Conservation (phyloP, 2,888 invertebrate species). For the Hoplodrina blanda region DNA sequence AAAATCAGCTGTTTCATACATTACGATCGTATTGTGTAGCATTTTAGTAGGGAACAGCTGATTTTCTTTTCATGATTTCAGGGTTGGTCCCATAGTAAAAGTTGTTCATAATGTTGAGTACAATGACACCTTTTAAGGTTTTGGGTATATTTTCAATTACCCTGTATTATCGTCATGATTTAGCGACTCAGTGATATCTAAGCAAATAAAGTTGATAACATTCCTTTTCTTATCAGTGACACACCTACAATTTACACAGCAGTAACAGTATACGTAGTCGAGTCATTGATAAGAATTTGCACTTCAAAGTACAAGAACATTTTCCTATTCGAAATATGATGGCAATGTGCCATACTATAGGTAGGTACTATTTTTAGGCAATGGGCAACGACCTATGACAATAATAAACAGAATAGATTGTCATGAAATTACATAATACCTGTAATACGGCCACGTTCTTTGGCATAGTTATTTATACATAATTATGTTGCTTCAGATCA, state of each 20-base stretch:
- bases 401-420: constrained; percentile 21
- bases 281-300: constrained; percentile 26
- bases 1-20: no score
- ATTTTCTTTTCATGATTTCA: no score
- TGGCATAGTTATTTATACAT: neutral
- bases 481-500: neutral
- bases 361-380: constrained; percentile 2
- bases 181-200: constrained; percentile 19
- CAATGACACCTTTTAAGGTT: no score
- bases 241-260: constrained; percentile 44
- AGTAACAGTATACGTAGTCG: constrained; percentile 13
- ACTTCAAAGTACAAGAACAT: neutral
- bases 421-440: constrained; percentile 30
- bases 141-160: no score
- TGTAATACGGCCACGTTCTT: constrained; percentile 18
- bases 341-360: constrained; percentile 41
- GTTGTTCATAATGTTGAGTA: no score
- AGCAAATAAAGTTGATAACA: constrained; percentile 41
- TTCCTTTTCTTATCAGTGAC: constrained; percentile 52
- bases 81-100: no score
- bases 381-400: constrained; percentile 47
- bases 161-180: constrained; percentile 21
- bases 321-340: constrained; percentile 10
- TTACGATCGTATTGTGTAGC: no score
- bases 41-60: no score